phyloP scores from a whole-genome alignment of 2,113 vertebrate species.

The Monopterus albus region DNA sequence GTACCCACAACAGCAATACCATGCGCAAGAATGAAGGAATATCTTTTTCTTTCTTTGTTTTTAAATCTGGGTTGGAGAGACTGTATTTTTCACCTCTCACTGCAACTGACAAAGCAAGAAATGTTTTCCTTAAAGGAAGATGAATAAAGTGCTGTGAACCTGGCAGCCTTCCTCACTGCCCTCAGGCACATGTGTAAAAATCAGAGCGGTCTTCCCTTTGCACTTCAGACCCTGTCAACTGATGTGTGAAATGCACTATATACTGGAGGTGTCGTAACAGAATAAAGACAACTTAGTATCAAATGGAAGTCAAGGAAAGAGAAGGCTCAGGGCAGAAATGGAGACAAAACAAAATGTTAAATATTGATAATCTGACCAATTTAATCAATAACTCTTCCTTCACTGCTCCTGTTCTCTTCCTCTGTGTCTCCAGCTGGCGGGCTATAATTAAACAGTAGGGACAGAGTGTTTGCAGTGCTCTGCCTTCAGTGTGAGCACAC shows the following conservation, averaged over 20 bases:
- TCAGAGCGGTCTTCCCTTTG: conserved; percentile 8
- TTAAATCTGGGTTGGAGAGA: background rate
- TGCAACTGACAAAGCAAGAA: background rate
- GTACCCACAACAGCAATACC: too few species aligned
- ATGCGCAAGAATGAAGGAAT: background rate
- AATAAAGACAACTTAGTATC: conserved; percentile 14
- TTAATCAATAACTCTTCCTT: conserved; percentile 66
- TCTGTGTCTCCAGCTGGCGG: conserved; percentile 53
- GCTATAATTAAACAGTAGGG: conserved; percentile 74
- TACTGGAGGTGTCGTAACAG: background rate
- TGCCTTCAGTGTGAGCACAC: conserved; percentile 18
- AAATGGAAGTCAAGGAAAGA: background rate
- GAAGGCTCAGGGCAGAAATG: background rate
- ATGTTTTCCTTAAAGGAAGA: background rate
- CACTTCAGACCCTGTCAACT: conserved; percentile 6
- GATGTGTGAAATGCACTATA: conserved; percentile 18
- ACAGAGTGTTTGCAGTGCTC: conserved; percentile 29
- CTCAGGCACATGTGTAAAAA: background rate
- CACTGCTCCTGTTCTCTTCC: conserved; percentile 45
- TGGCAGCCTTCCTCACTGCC: background rate
- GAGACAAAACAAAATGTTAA: conserved; percentile 61
- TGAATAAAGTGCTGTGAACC: background rate
- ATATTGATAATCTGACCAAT: conserved; percentile 66
- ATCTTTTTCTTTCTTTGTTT: background rate
- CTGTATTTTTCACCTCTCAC: too few species aligned